A percentile compares a stretch with the other conserved stretches of the same genome.
phyloP scores from a whole-genome alignment of 2,888 invertebrate genomes.

The Drosophila anceps region DNA sequence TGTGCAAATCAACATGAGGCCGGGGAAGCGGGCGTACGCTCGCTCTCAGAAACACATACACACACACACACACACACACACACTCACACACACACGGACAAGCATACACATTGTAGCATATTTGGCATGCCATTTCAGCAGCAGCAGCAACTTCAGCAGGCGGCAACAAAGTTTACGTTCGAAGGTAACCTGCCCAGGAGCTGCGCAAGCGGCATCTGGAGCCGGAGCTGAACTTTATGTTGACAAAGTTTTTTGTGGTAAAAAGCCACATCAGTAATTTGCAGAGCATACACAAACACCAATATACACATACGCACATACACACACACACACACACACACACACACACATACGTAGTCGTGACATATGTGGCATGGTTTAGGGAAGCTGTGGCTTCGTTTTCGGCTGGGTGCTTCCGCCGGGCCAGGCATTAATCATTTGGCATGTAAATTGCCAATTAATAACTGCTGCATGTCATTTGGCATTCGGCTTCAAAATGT shows the following conservation, averaged over 20 bases:
- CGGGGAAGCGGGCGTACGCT: slow-evolving; percentile 8
- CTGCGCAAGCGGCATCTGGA: slow-evolving; percentile 45
- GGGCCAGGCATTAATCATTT: slow-evolving; percentile 77
- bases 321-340: slow-evolving; percentile 23
- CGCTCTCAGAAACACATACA: slow-evolving; percentile 9
- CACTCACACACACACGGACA: slow-evolving; percentile 9
- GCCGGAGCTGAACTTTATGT: slow-evolving; percentile 70
- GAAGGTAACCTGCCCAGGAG: slow-evolving; percentile 65
- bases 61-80: slow-evolving; percentile 16
- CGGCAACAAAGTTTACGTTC: slow-evolving; percentile 58
- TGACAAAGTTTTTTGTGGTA: slow-evolving; percentile 81
- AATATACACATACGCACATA: too few species aligned
- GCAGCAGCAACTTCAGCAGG: slow-evolving; percentile 15
- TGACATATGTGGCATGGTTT: slow-evolving; percentile 71
- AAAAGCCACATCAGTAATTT: slow-evolving; percentile 81
- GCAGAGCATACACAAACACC: slow-evolving; percentile 58
- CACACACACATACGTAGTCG: slow-evolving; percentile 26
- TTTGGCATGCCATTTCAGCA: slow-evolving; percentile 26
- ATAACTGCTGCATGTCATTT: slow-evolving; percentile 82
- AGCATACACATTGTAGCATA: slow-evolving; percentile 21
- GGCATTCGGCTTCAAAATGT: slow-evolving; percentile 71
- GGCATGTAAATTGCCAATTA: slow-evolving; percentile 82
- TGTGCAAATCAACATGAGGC: slow-evolving; percentile 75
- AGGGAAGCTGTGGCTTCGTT: slow-evolving; percentile 70
- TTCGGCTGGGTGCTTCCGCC: slow-evolving; percentile 69